phyloP scores from a whole-genome alignment of 2,888 invertebrate species.

The Rhingia campestris region DNA sequence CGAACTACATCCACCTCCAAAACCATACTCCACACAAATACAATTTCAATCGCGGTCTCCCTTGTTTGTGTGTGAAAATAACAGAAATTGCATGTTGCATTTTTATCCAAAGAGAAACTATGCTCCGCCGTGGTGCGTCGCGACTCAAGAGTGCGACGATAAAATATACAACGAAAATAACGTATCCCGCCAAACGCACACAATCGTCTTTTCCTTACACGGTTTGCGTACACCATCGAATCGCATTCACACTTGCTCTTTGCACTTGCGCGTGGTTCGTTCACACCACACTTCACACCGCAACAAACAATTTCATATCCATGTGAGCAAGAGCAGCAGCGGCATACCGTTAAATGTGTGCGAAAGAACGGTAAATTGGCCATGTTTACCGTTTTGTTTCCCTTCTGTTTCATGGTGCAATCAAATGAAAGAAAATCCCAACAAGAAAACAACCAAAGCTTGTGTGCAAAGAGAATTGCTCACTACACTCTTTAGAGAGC shows the following conservation, averaged over 20 bases:
- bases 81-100: constrained; percentile 6
- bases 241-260: constrained; percentile 26
- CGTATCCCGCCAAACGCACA: constrained; percentile 16
- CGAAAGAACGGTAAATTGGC: constrained; percentile 70
- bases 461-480: constrained; percentile 6
- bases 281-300: background rate
- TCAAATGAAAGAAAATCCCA: constrained; percentile 30
- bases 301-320: background rate
- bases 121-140: too few relatives aligned
- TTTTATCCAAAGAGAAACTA: background rate
- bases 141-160: too few relatives aligned
- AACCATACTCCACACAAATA: background rate
- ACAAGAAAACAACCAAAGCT: constrained; percentile 45
- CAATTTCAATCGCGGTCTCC: background rate
- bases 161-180: background rate
- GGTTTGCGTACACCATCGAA: background rate
- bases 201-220: background rate
- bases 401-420: constrained; percentile 43
- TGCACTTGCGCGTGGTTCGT: constrained; percentile 46
- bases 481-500: background rate
- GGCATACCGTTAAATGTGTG: constrained; percentile 30
- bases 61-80: background rate
- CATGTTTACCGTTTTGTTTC: constrained; percentile 70
- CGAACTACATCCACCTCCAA: background rate
- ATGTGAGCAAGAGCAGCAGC: background rate